Evolutionary conservation across 2,888 invertebrate genomes (phyloP), one percentile per base, ranked within the genome.

Genomic region (Heliconius ismenius): DNA sequence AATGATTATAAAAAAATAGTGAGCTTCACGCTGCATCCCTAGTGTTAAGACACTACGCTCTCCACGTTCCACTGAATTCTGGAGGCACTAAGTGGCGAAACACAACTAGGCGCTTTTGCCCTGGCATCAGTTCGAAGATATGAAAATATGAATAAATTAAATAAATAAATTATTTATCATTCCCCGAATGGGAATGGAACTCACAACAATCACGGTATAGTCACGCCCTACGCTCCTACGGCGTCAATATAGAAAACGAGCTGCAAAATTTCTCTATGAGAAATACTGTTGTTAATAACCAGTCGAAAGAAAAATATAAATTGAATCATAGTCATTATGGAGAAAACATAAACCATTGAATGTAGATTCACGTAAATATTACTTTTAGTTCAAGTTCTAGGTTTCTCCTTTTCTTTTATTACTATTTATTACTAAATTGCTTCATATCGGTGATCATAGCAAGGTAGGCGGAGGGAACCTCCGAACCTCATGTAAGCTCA

Each of bases 181-280:
- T 32, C 32, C 21, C 0, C 49, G 9, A 49, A 3, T 21, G 9
- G 49, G 21, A 3, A 49, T 49, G 21, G 49, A 49, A 49, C 21
- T 18, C 18, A 21, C 49, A 49, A 21, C 7, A 0, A 21, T 49
- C 49, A 21, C 9, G 49, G 7, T 49, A 21, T 7, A 49, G 21
- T 49, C 9, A 21, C 49, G 7, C 49, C 49, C 21, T 21, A 18
- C 21, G 49, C 49, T 18, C 0, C 21, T 18, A 21, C 21, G 21
- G 21, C 49, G 18, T 26, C 43, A 4, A 69, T 49, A 39, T 36
- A 77, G 63, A 69, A 36, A 72, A 67, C 68, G 9, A 63, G 70
- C 67, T 67, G 28, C 26, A 72, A 32, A 76, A 70, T 79, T 79
- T 81, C 79, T 75, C 80, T 75, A 79, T 76, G 77, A 77, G 79